Conservation (phyloP, 2,888 invertebrate species). For the Aphodius granarius region DNA sequence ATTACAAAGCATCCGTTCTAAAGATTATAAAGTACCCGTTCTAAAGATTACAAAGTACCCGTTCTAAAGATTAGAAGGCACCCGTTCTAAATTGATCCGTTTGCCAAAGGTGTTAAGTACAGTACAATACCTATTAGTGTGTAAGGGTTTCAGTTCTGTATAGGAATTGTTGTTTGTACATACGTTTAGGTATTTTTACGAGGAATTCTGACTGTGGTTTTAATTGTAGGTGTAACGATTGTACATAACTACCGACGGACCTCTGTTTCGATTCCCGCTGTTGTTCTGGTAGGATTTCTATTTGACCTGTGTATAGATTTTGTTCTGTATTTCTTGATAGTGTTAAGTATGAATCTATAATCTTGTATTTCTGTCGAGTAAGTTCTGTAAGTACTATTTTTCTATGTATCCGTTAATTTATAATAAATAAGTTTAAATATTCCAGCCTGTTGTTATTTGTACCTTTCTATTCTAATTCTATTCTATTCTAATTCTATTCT, state of each 20-base stretch:
- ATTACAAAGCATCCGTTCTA: conserved; percentile 51
- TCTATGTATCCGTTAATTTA: not conserved
- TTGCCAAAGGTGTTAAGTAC: not conserved
- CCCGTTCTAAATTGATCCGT: conserved; percentile 44
- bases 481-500: not conserved
- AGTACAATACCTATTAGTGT: not conserved
- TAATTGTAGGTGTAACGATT: not conserved
- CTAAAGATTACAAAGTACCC: conserved; percentile 50
- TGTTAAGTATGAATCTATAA: not conserved
- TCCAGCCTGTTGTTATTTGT: too few relatives aligned
- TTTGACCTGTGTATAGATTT: not conserved
- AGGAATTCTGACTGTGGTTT: not conserved
- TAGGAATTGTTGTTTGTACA: not conserved
- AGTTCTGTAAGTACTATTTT: not conserved
- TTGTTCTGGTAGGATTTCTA: not conserved
- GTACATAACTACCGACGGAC: not conserved
- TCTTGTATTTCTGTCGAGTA: not conserved
- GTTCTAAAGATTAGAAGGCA: conserved; percentile 49
- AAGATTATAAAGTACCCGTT: conserved; percentile 50
- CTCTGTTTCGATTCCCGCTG: not conserved
- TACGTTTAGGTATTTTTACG: not conserved
- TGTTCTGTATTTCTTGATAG: not conserved
- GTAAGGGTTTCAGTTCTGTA: not conserved
- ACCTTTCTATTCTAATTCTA: not conserved
- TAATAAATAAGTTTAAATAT: not conserved